These are phyloP conservation scores for Hirtodrosophila trivittata DNA, from an alignment of 2,888 invertebrate genomes.

Conservation along the genomic window DNA sequence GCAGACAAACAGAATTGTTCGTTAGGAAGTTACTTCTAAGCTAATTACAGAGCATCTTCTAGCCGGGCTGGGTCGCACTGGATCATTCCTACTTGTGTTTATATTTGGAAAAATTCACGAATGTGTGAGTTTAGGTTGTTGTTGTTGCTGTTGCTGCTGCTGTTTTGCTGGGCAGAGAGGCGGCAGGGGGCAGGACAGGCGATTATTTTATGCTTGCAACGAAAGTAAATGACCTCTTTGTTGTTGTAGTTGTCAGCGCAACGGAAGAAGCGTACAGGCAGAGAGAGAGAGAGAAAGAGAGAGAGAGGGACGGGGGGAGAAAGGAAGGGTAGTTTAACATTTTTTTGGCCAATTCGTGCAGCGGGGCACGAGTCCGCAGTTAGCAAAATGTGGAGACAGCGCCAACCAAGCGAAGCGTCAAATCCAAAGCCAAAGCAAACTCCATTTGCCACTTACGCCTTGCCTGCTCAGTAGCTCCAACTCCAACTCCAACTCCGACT, in stretches of 20 bases:
- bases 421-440: slow-evolving; percentile 53
- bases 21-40: background rate
- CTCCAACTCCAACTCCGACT: too few relatives aligned
- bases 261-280: slow-evolving; percentile 2
- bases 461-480: too few relatives aligned
- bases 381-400: slow-evolving; percentile 30
- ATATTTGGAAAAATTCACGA: slow-evolving; percentile 58
- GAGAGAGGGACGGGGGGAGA: slow-evolving; percentile 1
- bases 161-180: slow-evolving; percentile 18
- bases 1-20: too few relatives aligned
- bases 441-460: slow-evolving; percentile 62
- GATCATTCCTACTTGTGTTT: background rate
- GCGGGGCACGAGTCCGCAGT: slow-evolving; percentile 58
- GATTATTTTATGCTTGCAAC: slow-evolving; percentile 75
- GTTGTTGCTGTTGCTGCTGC: slow-evolving; percentile 19
- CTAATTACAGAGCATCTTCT: too few relatives aligned
- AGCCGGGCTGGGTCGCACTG: too few relatives aligned
- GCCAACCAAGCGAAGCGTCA: slow-evolving; percentile 65
- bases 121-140: slow-evolving; percentile 53
- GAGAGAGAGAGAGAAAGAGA: slow-evolving; percentile 3
- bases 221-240: slow-evolving; percentile 77
- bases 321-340: slow-evolving; percentile 52
- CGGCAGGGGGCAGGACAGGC: slow-evolving; percentile 52
- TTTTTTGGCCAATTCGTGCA: slow-evolving; percentile 64
- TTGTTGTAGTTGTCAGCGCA: slow-evolving; percentile 62